Percentiles rank a stretch among this genome's conserved stretches.
These are phyloP conservation scores for Sprattus sprattus DNA, from an alignment of 2,113 vertebrate species.

Conservation along the genomic window DNA sequence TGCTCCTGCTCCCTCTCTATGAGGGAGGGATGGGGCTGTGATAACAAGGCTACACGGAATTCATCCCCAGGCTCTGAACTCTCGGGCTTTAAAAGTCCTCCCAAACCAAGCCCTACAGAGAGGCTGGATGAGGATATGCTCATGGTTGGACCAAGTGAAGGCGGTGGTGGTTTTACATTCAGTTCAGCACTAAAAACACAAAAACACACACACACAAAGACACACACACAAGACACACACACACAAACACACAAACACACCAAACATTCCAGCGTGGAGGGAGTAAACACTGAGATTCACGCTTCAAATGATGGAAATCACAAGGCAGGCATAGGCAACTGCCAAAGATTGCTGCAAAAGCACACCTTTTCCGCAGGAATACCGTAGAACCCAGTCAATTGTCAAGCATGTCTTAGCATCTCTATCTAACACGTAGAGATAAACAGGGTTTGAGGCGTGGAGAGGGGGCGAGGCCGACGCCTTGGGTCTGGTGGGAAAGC, in stretches of 20 bases:
- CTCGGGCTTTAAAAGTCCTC: constrained; percentile 20
- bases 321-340: background rate
- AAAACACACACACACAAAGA: too few relatives aligned
- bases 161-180: background rate
- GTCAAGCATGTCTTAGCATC: background rate
- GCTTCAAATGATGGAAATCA: background rate
- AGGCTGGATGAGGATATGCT: background rate
- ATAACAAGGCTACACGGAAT: constrained; percentile 2
- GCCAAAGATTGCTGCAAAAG: background rate
- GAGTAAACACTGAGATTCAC: background rate
- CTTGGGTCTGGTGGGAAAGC: constrained; percentile 42
- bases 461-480: background rate
- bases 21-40: constrained; percentile 1
- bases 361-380: background rate
- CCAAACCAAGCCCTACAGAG: background rate
- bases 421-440: background rate
- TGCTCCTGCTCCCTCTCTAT: background rate
- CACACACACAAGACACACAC: background rate
- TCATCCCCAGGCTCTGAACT: background rate
- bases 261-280: background rate
- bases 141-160: background rate
- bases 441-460: background rate
- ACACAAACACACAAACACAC: constrained; percentile 28
- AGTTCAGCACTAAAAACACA: background rate
- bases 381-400: background rate